Base-by-base conservation (phyloP, 2,113 vertebrate species). In the Oreotrochilus melanogaster region DNA sequence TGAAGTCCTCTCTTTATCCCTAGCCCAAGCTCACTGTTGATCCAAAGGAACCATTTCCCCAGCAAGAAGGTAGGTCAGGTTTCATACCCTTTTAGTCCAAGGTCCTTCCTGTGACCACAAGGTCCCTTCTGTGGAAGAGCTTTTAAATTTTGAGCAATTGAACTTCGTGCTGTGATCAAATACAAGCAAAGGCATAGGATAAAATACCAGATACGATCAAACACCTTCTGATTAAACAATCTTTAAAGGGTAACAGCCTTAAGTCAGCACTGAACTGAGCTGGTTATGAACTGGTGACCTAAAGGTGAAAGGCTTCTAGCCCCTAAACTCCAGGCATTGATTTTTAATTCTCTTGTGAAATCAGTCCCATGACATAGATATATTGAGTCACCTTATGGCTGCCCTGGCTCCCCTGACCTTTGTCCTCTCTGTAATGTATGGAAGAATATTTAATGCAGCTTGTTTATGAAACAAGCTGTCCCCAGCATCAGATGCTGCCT, bases 241-340 rank as follows among this genome's bases (percentile, higher is more conserved):
- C 86, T 94, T 84, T 80, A 91, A 81, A 80, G 56, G 61, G 14
- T 50, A 85, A 19, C n/a, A 50, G 85, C 90, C 50, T 92, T 89
- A 51, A 92, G 90, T 82, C 90, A 88, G 64, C 75, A 64, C 71
- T 70, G 69, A 90, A 72, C 72, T 28, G 64, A 79, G 90, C 27
- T 96, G 69, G 30, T 47, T 88, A 57, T 94, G 90, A 97, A 92
- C 81, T 73, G 71, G 2, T 96, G 97, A 97, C 96, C 86, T 81
- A 73, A 94, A 95, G 96, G 96, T 96, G 96, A 96, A 97, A 96
- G 84, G 93, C 86, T 95, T 97, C 96, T 96, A 96, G 92, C 95
- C 91, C 65, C 69, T 65, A 58, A 89, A 97, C 93, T 91, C 70
- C 50, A 79, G 80, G 96, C 93, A 97, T 96, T 82, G 95, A 97